Conservation (phyloP, 2,113 vertebrate genomes). For the Myocastor coypus region DNA sequence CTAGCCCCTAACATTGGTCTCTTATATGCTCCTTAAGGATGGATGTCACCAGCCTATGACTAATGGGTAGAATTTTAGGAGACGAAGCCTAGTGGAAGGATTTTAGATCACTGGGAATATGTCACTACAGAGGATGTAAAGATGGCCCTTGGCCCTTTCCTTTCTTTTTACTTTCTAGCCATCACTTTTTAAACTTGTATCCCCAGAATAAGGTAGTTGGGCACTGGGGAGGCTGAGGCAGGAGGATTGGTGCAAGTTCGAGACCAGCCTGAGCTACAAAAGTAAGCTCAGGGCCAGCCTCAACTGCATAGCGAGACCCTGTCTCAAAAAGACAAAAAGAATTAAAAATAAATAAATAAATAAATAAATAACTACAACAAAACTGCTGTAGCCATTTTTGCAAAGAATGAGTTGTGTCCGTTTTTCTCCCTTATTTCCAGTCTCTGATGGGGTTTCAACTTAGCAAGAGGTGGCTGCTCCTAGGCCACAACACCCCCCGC, state of each 20-base stretch:
- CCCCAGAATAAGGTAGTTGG: neutral
- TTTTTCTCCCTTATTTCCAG: neutral
- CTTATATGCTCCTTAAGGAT: neutral
- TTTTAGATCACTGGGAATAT: neutral
- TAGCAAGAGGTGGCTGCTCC: accelerated
- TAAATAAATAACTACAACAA: neutral
- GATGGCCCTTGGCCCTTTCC: neutral
- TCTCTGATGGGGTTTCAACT: neutral
- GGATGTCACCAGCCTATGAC: neutral
- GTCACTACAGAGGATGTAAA: neutral
- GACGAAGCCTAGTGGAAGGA: too few relatives aligned
- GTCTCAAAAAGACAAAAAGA: too few relatives aligned
- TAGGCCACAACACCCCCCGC: neutral
- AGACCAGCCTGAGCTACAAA: too few relatives aligned
- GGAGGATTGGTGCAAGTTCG: too few relatives aligned
- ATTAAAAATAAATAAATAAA: too few relatives aligned
- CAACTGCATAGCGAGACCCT: too few relatives aligned
- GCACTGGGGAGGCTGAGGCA: too few relatives aligned
- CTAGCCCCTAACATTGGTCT: neutral
- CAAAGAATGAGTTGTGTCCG: neutral
- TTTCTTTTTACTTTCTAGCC: neutral
- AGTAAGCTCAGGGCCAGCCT: too few relatives aligned
- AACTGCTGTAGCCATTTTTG: neutral
- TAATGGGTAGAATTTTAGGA: neutral
- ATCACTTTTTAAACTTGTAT: neutral